Evolutionary conservation across 2,888 invertebrate species (phyloP).

Genomic region (Ormyrus pomaceus): DNA sequence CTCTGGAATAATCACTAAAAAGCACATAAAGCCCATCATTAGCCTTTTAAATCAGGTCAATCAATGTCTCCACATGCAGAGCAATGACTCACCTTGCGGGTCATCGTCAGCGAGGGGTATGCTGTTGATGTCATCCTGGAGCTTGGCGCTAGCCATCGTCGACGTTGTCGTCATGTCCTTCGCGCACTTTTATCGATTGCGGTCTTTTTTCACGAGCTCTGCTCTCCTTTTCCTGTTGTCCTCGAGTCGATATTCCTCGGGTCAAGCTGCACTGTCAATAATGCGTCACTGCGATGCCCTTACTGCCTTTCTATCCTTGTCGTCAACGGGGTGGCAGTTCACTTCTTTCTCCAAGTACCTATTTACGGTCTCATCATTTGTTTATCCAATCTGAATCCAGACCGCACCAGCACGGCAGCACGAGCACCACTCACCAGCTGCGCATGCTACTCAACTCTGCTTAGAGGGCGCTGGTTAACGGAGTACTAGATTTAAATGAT

Average conservation of each 20-base stretch:
- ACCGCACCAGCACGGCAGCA: too few relatives aligned
- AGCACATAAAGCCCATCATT: neutral
- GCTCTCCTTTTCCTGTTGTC: neutral
- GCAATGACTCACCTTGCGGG: slow-evolving; percentile 83
- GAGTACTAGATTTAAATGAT: too few relatives aligned
- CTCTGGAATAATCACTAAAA: slow-evolving; percentile 87
- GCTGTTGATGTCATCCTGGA: slow-evolving; percentile 86
- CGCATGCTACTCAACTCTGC: too few relatives aligned
- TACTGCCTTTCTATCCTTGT: too few relatives aligned
- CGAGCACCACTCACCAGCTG: too few relatives aligned
- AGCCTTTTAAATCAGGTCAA: neutral
- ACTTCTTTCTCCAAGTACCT: too few relatives aligned
- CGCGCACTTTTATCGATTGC: neutral
- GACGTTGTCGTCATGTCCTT: slow-evolving; percentile 58
- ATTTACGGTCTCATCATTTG: too few relatives aligned
- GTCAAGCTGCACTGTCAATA: too few relatives aligned
- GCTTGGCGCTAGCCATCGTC: slow-evolving; percentile 76
- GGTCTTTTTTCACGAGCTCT: neutral
- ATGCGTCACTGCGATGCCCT: too few relatives aligned
- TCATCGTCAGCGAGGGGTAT: slow-evolving; percentile 95
- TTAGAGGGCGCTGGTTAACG: too few relatives aligned
- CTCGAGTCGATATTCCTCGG: neutral
- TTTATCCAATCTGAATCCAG: too few relatives aligned
- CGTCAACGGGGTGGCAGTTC: too few relatives aligned
- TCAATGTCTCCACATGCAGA: neutral